Percentiles rank a stretch among this genome's conserved stretches.
phyloP scores from a whole-genome alignment of 2,113 vertebrate genomes.

The Rhinoptilus africanus region DNA sequence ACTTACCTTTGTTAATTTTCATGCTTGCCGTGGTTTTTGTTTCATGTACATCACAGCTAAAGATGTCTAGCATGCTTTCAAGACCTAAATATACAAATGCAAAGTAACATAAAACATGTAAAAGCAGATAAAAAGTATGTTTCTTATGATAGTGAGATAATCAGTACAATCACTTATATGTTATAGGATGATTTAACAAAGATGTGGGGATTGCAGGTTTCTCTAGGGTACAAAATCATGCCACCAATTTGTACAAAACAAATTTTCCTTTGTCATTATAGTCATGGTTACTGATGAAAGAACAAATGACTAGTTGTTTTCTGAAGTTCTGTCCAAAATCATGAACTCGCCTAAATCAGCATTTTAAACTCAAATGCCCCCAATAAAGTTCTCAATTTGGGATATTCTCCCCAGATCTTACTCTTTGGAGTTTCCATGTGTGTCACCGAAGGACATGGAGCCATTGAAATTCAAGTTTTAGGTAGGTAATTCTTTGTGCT shows the following conservation, averaged over 20 bases:
- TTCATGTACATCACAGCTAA: constrained; percentile 34
- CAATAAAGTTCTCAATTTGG: constrained; percentile 76
- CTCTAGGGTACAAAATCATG: constrained; percentile 7
- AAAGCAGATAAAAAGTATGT: not conserved
- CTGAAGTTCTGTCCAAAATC: constrained; percentile 46
- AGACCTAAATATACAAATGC: not conserved
- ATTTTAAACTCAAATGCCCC: constrained; percentile 61
- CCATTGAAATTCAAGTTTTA: constrained; percentile 78
- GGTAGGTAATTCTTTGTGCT: constrained; percentile 77
- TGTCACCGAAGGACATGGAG: constrained; percentile 77
- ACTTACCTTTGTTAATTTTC: constrained; percentile 47
- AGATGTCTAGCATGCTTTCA: constrained; percentile 2
- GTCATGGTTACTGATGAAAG: not conserved
- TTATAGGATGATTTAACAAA: not conserved
- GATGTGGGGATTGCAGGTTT: not conserved
- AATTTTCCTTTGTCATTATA: constrained; percentile 19
- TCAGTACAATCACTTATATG: not conserved
- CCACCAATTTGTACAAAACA: not conserved
- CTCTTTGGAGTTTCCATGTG: constrained; percentile 76
- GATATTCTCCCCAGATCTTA: constrained; percentile 79
- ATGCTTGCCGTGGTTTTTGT: not conserved
- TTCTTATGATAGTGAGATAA: not conserved
- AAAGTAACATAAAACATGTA: not conserved
- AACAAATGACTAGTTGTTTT: not conserved
- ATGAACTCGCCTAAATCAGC: constrained; percentile 49